A percentile compares a stretch with the other conserved stretches of the same genome.
phyloP scores from a whole-genome alignment of 1,140 invertebrate species.

The Pogonognathellus flavescens region DNA sequence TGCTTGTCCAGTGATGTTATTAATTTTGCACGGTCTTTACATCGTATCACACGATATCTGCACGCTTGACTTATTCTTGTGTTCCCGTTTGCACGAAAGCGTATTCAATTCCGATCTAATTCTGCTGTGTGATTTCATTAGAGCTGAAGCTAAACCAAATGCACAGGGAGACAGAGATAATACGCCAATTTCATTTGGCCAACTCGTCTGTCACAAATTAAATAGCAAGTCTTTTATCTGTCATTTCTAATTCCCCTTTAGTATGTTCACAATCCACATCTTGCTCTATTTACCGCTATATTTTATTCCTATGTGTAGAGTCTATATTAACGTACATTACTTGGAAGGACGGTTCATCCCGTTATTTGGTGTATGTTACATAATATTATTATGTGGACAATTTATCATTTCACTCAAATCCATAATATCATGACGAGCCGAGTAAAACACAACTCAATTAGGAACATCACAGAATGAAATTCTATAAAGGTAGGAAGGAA shows the following conservation, averaged over 20 bases:
- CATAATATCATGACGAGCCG: neutral
- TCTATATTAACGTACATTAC: neutral
- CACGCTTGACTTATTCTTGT: neutral
- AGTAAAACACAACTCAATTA: neutral
- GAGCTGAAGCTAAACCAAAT: neutral
- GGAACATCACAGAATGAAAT: neutral
- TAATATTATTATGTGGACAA: neutral
- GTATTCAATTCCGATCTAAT: neutral
- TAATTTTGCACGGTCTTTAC: neutral
- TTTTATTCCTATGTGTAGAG: neutral
- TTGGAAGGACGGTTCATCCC: neutral
- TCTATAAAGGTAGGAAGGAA: no score
- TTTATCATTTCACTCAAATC: neutral
- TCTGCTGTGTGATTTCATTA: neutral
- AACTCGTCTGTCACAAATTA: conserved; percentile 8
- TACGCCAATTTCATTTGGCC: neutral
- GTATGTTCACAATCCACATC: neutral
- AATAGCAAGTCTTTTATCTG: conserved; percentile 12
- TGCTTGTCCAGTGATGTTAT: neutral
- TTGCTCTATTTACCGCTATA: neutral
- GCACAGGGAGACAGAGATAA: neutral
- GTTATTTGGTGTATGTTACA: neutral
- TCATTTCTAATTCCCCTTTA: conserved; percentile 8
- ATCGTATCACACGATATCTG: neutral
- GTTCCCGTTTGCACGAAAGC: neutral